phyloP scores from a whole-genome alignment of 2,113 vertebrate species.

The Elgaria multicarinata region DNA sequence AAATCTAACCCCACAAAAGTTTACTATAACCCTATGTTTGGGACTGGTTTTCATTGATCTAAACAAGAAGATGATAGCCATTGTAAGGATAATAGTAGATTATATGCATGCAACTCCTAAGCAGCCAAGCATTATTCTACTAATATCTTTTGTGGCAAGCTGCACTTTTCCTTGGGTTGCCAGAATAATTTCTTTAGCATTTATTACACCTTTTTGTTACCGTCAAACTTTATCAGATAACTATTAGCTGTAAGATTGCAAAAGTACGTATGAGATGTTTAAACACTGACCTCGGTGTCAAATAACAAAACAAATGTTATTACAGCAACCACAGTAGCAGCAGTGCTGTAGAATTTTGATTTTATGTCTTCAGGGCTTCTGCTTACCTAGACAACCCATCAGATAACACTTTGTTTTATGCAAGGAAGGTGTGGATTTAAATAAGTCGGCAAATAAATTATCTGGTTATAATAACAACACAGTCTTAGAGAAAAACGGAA shows the following conservation, averaged over 20 bases:
- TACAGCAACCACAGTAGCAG: slow-evolving; percentile 3
- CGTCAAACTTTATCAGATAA: not conserved
- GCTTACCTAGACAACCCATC: not conserved
- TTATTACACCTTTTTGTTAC: not conserved
- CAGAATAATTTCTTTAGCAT: not conserved
- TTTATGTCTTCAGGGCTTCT: not conserved
- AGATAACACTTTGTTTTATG: not conserved
- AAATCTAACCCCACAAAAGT: not conserved
- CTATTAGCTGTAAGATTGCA: not conserved
- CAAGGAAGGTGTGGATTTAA: not conserved
- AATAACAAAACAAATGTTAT: not conserved
- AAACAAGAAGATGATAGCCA: not conserved
- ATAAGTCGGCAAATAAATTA: not conserved
- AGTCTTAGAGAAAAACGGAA: not conserved
- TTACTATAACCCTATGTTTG: not conserved
- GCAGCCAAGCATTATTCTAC: not conserved
- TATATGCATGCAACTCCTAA: not conserved
- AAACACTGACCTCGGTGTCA: slow-evolving; percentile 12
- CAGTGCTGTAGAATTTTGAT: not conserved
- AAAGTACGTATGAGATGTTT: not conserved
- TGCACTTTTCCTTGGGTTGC: not conserved
- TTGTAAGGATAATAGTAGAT: not conserved
- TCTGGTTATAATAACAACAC: not conserved
- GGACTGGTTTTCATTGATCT: not conserved
- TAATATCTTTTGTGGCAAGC: not conserved